Base-by-base conservation (phyloP, 2,797 vertebrate genomes). In the Ctenopoma kingsleyae region DNA sequence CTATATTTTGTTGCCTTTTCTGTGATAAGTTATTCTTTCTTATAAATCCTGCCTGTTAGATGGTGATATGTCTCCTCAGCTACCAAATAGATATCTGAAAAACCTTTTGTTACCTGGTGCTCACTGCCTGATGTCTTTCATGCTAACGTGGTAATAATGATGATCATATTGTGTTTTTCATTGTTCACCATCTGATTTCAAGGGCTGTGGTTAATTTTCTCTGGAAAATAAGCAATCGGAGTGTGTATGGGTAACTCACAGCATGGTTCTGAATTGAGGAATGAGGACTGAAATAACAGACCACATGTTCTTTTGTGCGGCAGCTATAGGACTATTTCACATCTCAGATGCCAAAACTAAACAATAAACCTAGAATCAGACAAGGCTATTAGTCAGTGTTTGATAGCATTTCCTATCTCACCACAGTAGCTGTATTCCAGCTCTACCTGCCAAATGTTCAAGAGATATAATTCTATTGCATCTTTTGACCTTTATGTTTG, bases 401-500 rank as follows among this genome's bases (percentile, higher is more conserved):
- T 5, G 69, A 78, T 64, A 52, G 49, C 55, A 40, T 52, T 62
- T 51, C 27, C 8, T 46, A 8, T 78, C 70, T 67, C 67, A 74
- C 69, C 69, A 43, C 61, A 12, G 47, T 64, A 40, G 61, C 67
- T 50, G 15, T 20, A 38, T 56, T 57, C 12, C 41, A 60, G 63
- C 60, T 62, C 63, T 68, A 88, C 72, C 64, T 58, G 75, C 66
- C 78, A 77, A 77, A 62, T 58, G 7, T 65, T 79, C 53, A 60
- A 53, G 19, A 62, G 64, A 36, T 53, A 77, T 79, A 52, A 75
- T 83, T 83, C 73, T 3, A 1, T 63, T 50, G 49, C 1, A 16
- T 69, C 65, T 70, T 67, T 55, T 81, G 74, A 85, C 83, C 80
- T 86, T 79, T 83, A 67, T 80, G 63, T 86, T 87, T 64, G 44